These are phyloP conservation scores for Melanotaenia boesemani DNA, from an alignment of 2,797 vertebrate genomes.

Conservation along the genomic window DNA sequence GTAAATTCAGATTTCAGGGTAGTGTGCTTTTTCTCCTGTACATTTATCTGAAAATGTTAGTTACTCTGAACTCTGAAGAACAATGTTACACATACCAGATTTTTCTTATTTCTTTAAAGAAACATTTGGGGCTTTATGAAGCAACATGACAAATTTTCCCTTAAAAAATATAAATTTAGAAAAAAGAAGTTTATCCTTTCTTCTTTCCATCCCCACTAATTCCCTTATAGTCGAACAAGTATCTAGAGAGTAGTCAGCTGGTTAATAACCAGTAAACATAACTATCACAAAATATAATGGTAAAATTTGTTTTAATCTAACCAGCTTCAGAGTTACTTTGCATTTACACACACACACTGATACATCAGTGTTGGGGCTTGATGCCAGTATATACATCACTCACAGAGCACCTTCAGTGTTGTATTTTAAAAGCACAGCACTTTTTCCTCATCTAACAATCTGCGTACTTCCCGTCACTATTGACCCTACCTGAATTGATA, in stretches of 20 bases:
- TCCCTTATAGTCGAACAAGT: neutral
- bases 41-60: too few species aligned
- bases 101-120: too few species aligned
- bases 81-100: too few species aligned
- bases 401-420: neutral
- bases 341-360: too few species aligned
- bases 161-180: too few species aligned
- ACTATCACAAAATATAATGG: neutral
- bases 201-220: neutral
- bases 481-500: conserved; percentile 58
- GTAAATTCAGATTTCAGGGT: too few species aligned
- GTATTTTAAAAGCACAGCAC: neutral
- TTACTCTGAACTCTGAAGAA: too few species aligned
- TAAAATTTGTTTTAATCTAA: neutral
- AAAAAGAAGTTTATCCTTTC: neutral
- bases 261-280: neutral
- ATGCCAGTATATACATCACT: neutral
- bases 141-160: too few species aligned
- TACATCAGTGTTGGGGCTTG: too few species aligned
- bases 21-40: too few species aligned
- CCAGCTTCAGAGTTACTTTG: too few species aligned
- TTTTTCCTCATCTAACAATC: neutral
- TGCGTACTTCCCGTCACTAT: neutral
- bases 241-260: neutral
- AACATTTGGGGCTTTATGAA: too few species aligned